Percentiles rank a stretch among this genome's conserved stretches.
Conservation (phyloP, 64 coral and sea anemone species). For the Orbicella faveolata region DNA sequence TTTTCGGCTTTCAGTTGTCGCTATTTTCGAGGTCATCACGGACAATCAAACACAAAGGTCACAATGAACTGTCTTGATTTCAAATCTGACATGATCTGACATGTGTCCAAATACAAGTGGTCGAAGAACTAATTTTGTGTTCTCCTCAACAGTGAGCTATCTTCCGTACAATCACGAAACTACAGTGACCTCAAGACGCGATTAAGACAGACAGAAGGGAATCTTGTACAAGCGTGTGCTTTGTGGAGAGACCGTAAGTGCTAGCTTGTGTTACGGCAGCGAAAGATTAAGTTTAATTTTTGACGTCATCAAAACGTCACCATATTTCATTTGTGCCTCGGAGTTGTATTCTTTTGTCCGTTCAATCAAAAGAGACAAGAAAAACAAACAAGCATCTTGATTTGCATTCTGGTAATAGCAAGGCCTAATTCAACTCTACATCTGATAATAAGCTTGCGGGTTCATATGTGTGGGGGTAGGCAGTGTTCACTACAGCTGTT, state of each 20-base stretch:
- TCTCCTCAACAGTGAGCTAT: background rate
- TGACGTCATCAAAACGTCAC: constrained; percentile 39
- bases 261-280: background rate
- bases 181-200: background rate
- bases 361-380: constrained; percentile 8
- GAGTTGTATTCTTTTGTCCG: constrained; percentile 33
- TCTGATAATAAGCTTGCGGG: constrained; percentile 18
- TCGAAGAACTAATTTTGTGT: background rate
- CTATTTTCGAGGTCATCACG: constrained; percentile 5
- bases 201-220: background rate
- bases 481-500: background rate
- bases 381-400: constrained; percentile 53
- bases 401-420: constrained; percentile 50
- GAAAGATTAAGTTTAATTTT: constrained; percentile 13
- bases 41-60: background rate
- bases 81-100: constrained; percentile 1
- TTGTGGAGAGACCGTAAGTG: background rate
- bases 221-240: background rate
- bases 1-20: background rate
- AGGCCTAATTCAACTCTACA: constrained; percentile 13
- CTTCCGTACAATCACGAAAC: constrained; percentile 13
- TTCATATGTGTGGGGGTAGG: background rate
- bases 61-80: background rate
- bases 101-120: constrained; percentile 42
- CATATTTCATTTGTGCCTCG: background rate